Conservation (phyloP, 2,888 invertebrate species). For the Bombylius major region DNA sequence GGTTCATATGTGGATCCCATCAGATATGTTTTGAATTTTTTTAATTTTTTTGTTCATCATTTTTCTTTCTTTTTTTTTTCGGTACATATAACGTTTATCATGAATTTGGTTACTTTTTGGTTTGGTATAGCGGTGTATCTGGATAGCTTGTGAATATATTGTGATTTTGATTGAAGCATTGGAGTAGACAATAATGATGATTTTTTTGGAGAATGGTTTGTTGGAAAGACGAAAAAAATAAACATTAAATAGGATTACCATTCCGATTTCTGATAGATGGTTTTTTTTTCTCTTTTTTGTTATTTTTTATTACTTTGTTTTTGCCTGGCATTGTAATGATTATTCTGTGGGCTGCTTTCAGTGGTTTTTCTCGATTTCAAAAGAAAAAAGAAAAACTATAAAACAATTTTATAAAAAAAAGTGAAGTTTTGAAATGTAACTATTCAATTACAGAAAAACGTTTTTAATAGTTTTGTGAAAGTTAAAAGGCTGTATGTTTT, state of each 20-base stretch:
- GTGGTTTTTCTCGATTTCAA: constrained; percentile 10
- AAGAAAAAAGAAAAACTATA: not conserved
- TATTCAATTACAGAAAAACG: too few relatives aligned
- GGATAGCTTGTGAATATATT: not conserved
- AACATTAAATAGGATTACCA: too few relatives aligned
- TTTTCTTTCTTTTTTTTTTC: constrained; percentile 1
- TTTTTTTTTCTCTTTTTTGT: too few relatives aligned
- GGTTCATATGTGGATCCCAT: constrained; percentile 3
- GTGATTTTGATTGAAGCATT: constrained; percentile 12
- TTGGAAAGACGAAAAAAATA: too few relatives aligned
- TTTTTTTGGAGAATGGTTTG: not conserved
- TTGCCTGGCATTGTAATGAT: constrained; percentile 10
- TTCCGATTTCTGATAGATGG: too few relatives aligned
- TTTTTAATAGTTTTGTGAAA: too few relatives aligned
- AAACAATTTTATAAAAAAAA: too few relatives aligned
- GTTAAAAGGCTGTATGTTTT: too few relatives aligned
- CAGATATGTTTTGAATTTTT: not conserved
- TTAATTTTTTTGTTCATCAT: constrained; percentile 4
- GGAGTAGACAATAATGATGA: not conserved
- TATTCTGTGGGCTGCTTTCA: constrained; percentile 10
- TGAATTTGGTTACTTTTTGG: constrained; percentile 12
- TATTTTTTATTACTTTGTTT: not conserved
- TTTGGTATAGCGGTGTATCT: constrained; percentile 1
- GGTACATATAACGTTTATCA: not conserved
- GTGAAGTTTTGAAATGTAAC: too few relatives aligned